Base-by-base conservation (phyloP, 2,888 invertebrate species). In the Xylota sylvarum region DNA sequence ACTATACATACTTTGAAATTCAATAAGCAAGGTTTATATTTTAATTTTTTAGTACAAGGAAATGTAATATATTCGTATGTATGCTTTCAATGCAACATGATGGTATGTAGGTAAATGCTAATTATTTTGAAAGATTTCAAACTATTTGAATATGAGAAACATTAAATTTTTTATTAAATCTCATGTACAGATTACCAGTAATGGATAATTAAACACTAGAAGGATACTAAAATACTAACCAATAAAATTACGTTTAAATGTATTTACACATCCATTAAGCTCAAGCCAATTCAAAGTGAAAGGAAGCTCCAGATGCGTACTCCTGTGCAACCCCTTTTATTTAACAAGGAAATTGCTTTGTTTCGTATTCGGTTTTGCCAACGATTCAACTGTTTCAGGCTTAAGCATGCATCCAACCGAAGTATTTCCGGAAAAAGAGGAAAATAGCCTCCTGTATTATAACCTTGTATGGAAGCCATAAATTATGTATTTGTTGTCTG, bases 371-470 rank as follows among this genome's bases (percentile, higher is more conserved):
- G 84, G 80, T 69, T 69, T 74, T 80, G 64, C 73, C 69, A 80
- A 69, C 64, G 69, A 80, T 73, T 74, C 80, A 84, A 84, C 73
- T 84, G 74, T 70, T 69, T 76, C 80, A 64, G 69, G 56, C 64
- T 64, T 62, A 40, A 69, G 40, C 74, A 74, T 74, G 80, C 62
- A 80, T 69, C 73, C 67, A 76, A 64, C 70, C 74, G 56, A 79
- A 80, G 84, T 80, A 85, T 80, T 85, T 85, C 80, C 80, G 84
- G 80, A 17, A 80, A 80, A 84, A 69, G 62, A 65, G 74, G 74
- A 64, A 79, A 76, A 52, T 70, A 56, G 56, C 65, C 69, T 80
- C 62, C 69, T 64, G 67, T 62, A 84, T 79, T 69, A 74, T 80
- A 79, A 64, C 62, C 73, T 80, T 80, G 74, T 62, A 69, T 62